Evolutionary conservation across 2,797 vertebrate genomes (phyloP).

Genomic region (Pipistrellus pipistrellus): DNA sequence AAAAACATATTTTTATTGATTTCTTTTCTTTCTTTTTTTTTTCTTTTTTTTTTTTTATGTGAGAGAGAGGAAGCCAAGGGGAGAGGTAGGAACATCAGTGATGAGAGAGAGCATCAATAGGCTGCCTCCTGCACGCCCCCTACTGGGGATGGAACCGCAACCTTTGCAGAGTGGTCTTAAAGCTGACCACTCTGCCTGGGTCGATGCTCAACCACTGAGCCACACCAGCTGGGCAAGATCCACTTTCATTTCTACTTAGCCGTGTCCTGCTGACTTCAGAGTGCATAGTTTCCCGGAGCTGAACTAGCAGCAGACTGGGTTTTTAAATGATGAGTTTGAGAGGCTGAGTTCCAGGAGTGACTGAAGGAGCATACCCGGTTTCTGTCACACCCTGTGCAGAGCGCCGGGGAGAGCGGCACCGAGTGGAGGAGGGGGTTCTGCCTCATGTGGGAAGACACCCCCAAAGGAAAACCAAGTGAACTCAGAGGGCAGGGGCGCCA

Average conservation of each 20-base stretch:
- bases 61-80: too few species aligned
- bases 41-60: too few species aligned
- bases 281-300: background rate
- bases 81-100: too few species aligned
- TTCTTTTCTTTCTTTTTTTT: too few species aligned
- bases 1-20: too few species aligned
- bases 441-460: background rate
- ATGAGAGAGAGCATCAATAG: too few species aligned
- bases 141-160: too few species aligned
- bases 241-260: background rate
- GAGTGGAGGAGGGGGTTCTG: background rate
- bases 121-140: too few species aligned
- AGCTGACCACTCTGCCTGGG: too few species aligned
- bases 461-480: background rate
- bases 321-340: background rate
- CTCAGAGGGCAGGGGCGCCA: accelerated
- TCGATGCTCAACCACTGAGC: too few species aligned
- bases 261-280: background rate
- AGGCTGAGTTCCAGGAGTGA: background rate
- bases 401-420: accelerated
- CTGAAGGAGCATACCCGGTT: accelerated
- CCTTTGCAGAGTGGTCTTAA: too few species aligned
- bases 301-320: background rate
- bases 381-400: background rate
- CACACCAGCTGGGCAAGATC: background rate